Evolutionary conservation across 2,797 vertebrate species (phyloP).

Genomic region (Alca torda): DNA sequence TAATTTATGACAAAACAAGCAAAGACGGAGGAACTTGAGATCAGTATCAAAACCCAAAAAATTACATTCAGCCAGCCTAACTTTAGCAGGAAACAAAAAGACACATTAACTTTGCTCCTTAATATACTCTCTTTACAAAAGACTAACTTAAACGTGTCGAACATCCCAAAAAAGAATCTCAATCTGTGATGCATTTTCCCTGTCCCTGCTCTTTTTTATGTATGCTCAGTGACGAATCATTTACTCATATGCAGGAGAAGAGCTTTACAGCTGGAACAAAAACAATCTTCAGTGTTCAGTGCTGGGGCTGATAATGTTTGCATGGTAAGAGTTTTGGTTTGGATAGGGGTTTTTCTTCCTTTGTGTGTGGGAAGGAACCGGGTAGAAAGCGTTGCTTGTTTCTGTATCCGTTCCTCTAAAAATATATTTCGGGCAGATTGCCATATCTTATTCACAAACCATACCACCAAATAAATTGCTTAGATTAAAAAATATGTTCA

Average conservation of each 20-base stretch:
- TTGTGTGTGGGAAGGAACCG: neutral
- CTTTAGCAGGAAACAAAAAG: neutral
- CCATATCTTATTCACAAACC: neutral
- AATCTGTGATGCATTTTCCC: neutral
- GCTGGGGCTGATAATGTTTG: neutral
- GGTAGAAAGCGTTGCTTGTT: neutral
- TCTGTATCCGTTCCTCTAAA: neutral
- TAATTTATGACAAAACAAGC: neutral
- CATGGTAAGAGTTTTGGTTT: neutral
- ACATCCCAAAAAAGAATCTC: neutral
- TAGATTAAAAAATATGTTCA: neutral
- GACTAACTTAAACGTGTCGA: accelerated
- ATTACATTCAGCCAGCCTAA: neutral
- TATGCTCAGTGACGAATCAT: neutral
- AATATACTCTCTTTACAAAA: neutral
- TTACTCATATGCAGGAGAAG: neutral
- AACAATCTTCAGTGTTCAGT: neutral
- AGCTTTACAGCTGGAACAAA: neutral
- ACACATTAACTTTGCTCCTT: neutral
- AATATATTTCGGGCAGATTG: neutral
- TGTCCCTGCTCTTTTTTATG: neutral
- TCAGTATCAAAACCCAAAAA: neutral
- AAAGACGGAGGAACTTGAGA: neutral
- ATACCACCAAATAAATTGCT: neutral
- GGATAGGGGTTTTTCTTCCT: neutral